These are phyloP conservation scores for Gnatocerus cornutus DNA, from an alignment of 2,888 invertebrate genomes.

Conservation along the genomic window DNA sequence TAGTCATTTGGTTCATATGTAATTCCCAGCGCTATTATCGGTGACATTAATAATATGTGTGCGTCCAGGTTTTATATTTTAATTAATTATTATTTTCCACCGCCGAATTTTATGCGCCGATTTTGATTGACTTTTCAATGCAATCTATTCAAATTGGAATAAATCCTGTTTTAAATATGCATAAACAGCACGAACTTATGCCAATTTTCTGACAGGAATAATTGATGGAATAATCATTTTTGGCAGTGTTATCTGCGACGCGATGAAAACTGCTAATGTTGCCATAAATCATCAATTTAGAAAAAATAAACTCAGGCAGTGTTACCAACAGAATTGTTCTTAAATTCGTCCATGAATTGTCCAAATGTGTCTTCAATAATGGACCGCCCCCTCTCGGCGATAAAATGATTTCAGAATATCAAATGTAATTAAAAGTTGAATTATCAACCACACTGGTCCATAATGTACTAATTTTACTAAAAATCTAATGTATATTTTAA, in stretches of 20 bases:
- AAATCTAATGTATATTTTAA: slow-evolving; percentile 1
- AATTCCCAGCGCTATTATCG: slow-evolving; percentile 51
- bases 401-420: background rate
- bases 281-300: slow-evolving; percentile 13
- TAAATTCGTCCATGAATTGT: background rate
- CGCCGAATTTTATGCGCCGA: slow-evolving; percentile 36
- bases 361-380: slow-evolving; percentile 23
- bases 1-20: slow-evolving; percentile 55
- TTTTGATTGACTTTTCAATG: slow-evolving; percentile 43
- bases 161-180: slow-evolving; percentile 41
- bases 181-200: slow-evolving; percentile 39
- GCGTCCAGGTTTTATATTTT: slow-evolving; percentile 46
- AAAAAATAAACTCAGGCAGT: background rate
- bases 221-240: slow-evolving; percentile 40
- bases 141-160: slow-evolving; percentile 36
- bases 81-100: slow-evolving; percentile 47
- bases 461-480: slow-evolving; percentile 2
- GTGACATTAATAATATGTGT: slow-evolving; percentile 44
- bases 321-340: background rate
- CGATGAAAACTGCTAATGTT: slow-evolving; percentile 17
- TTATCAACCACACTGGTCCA: background rate
- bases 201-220: slow-evolving; percentile 18
- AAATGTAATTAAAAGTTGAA: slow-evolving; percentile 10
- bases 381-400: background rate
- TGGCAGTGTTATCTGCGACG: slow-evolving; percentile 21